A percentile compares a stretch with the other conserved stretches of the same genome.
Conservation (phyloP, 1,140 invertebrate species). For the Meloidogyne hapla region DNA sequence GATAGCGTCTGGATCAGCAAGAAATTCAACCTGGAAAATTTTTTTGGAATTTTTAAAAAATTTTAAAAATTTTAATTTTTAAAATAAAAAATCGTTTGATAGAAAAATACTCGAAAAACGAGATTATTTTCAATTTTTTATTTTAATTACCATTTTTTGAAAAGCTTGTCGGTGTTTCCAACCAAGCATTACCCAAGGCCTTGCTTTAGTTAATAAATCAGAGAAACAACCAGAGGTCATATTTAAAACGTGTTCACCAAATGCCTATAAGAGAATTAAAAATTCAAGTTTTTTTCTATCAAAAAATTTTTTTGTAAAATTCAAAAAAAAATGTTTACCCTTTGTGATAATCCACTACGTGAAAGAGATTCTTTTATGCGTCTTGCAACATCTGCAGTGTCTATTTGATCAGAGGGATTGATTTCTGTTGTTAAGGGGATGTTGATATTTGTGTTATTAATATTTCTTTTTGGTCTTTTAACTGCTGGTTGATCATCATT, state of each 20-base stretch:
- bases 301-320: too few relatives aligned
- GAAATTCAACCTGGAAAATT: conserved; percentile 21
- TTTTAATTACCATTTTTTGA: conserved; percentile 83
- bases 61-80: too few relatives aligned
- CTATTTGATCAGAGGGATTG: conserved; percentile 37
- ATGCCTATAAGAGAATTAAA: conserved; percentile 21
- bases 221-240: conserved; percentile 77
- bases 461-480: conserved; percentile 19
- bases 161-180: conserved; percentile 93
- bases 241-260: conserved; percentile 30
- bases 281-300: too few relatives aligned
- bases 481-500: not conserved
- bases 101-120: too few relatives aligned
- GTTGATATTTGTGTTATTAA: not conserved
- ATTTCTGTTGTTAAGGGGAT: not conserved
- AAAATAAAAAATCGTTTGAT: too few relatives aligned
- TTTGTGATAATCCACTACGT: conserved; percentile 34
- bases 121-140: not conserved
- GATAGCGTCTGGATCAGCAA: conserved; percentile 30
- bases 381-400: conserved; percentile 36
- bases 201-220: conserved; percentile 85
- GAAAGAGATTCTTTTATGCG: conserved; percentile 35
- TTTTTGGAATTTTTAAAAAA: not conserved
- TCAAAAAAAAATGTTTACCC: conserved; percentile 16
- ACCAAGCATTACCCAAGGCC: conserved; percentile 91